These are phyloP conservation scores for Caradrina clavipalpis DNA, from an alignment of 2,888 invertebrate genomes.

Conservation along the genomic window DNA sequence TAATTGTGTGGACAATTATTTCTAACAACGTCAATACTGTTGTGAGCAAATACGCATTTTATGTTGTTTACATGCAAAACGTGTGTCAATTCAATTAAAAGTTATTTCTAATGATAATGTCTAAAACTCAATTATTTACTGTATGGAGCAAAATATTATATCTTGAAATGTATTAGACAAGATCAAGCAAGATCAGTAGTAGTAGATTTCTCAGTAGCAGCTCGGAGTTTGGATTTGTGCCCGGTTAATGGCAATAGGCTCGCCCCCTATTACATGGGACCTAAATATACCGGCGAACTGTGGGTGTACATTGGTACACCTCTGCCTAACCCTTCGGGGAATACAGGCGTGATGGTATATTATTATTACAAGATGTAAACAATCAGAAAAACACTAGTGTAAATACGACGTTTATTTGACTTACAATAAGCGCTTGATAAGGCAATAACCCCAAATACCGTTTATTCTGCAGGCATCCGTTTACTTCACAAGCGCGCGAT, in stretches of 20 bases:
- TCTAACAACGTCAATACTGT: slow-evolving; percentile 47
- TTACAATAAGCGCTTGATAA: slow-evolving; percentile 24
- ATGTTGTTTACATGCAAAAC: not conserved
- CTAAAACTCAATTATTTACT: not conserved
- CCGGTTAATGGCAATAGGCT: no score
- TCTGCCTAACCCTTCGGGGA: no score
- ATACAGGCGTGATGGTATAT: no score
- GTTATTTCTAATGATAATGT: not conserved
- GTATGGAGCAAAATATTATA: not conserved
- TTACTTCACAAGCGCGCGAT: slow-evolving; percentile 31
- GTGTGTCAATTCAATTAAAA: not conserved
- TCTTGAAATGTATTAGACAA: no score
- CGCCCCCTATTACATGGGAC: no score
- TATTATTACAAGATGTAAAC: no score
- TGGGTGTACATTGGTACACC: no score
- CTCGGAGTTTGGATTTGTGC: no score
- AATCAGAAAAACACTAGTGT: slow-evolving; percentile 1
- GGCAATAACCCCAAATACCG: slow-evolving; percentile 56
- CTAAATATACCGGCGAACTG: no score
- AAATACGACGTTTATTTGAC: slow-evolving; percentile 12
- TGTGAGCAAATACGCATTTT: slow-evolving; percentile 35
- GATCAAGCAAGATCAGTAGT: no score
- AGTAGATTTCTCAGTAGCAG: no score
- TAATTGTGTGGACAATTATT: slow-evolving; percentile 59
- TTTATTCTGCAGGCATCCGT: slow-evolving; percentile 27